Evolutionary conservation across 2,113 vertebrate genomes (phyloP).

Genomic region (Lagopus muta): DNA sequence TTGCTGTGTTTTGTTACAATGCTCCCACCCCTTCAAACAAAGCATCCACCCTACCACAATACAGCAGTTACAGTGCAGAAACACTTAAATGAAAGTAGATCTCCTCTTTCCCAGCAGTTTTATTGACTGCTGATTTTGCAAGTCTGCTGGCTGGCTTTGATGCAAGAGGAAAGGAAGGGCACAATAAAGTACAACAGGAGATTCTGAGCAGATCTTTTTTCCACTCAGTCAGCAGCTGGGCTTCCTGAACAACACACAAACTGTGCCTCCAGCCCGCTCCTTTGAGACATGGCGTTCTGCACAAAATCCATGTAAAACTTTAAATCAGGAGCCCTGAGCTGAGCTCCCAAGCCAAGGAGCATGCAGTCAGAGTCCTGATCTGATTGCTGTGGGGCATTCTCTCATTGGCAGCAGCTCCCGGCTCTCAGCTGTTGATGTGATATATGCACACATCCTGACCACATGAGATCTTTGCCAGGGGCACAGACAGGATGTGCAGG

Average conservation of each 20-base stretch:
- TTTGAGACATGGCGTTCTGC: not conserved
- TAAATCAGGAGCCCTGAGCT: not conserved
- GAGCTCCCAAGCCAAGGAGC: not conserved
- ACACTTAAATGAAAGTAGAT: slow-evolving; percentile 7
- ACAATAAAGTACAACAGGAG: not conserved
- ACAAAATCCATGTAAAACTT: not conserved
- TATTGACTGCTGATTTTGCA: slow-evolving; percentile 1
- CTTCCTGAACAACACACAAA: not conserved
- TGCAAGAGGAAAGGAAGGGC: not conserved
- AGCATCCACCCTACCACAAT: not conserved
- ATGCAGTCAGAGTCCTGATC: not conserved
- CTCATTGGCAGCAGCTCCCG: not conserved
- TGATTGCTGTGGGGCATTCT: not conserved
- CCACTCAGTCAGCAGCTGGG: slow-evolving; percentile 6
- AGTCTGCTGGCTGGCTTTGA: slow-evolving; percentile 29
- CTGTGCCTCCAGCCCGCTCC: not conserved
- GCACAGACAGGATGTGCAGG: not conserved
- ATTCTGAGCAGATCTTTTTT: slow-evolving; percentile 7
- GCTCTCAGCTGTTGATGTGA: not conserved
- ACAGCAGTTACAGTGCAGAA: not conserved
- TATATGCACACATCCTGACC: not conserved
- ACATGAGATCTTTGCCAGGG: not conserved
- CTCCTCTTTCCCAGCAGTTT: not conserved
- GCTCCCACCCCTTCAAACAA: not conserved
- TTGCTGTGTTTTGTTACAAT: not conserved